Base-by-base conservation (phyloP, 1,140 invertebrate species). In the Zophobas atratus region DNA sequence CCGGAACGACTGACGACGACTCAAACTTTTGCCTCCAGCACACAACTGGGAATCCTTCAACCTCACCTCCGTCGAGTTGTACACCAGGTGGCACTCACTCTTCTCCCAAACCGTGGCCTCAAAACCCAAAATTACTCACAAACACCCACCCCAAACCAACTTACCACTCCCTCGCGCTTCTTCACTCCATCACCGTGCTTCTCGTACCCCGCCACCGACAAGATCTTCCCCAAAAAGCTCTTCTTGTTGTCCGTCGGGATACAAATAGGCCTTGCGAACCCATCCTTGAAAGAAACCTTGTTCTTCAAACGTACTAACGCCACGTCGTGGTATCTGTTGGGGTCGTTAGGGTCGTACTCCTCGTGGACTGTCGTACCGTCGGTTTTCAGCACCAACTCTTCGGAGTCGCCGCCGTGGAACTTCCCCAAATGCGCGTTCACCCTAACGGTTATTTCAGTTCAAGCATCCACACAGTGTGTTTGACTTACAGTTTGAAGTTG, bases 131-230 rank as follows among this genome's bases (percentile, higher is more conserved):
- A 46, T 4, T 33, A 20, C 1, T 70, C 48, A 4, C 63, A 51
- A 49, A 76, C 43, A 20, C 32, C 20, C 2, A 46, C 75, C 75
- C 60, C 60, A 8, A 46, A 46, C 3, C 3, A 46, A 86, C 84
- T 80, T 92, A 91, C 2, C 92, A 63, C 79, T 91, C 91, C 1
- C 91, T 57, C 48, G 87, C 86, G 32, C 90, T 92, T 4, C 86
- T 84, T 67, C 0, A 90, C 89, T 82, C 87, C 86, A 20, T 71
- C 83, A 75, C 91, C 89, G 1, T 89, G 90, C 74, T 84, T 88
- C 6, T 92, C 92, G 92, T 92, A 94, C 1, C 93, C 93, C 2
- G 92, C 90, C 0, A 92, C 89, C 3, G 86, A 86, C 0, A 91
- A 84, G 4, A 80, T 85, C 1, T 83, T 57, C 0, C 85, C 84